A percentile compares a stretch with the other conserved stretches of the same genome.
Evolutionary conservation across 1,140 invertebrate species (phyloP).

Genomic region (Plodia interpunctella): DNA sequence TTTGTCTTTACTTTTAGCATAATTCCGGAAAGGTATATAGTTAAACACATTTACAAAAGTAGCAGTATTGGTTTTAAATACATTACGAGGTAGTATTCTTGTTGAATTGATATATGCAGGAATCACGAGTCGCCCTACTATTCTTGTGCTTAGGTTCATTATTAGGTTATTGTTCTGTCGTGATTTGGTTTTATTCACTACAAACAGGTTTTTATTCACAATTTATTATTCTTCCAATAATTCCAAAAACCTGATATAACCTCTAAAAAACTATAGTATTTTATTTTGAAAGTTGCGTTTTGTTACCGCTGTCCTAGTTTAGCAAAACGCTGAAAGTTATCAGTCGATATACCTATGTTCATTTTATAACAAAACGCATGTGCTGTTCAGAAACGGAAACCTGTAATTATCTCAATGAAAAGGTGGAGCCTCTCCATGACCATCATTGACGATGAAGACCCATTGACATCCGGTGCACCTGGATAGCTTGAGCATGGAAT

Average conservation of each 20-base stretch:
- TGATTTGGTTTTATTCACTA: too few species aligned
- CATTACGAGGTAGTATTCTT: slow-evolving; percentile 27
- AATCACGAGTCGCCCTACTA: slow-evolving; percentile 41
- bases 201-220: too few species aligned
- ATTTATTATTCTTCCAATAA: too few species aligned
- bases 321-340: neutral
- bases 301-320: neutral
- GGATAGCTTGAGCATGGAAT: too few species aligned
- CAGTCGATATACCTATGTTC: too few species aligned
- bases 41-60: slow-evolving; percentile 29
- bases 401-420: too few species aligned
- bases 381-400: too few species aligned
- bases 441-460: too few species aligned
- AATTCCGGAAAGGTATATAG: slow-evolving; percentile 42
- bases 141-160: slow-evolving; percentile 20
- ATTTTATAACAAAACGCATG: too few species aligned
- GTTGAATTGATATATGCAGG: slow-evolving; percentile 37
- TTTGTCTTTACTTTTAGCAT: slow-evolving; percentile 78
- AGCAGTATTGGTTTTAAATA: slow-evolving; percentile 23
- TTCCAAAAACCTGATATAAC: too few species aligned
- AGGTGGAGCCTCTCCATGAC: too few species aligned
- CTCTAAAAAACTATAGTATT: neutral
- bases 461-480: too few species aligned
- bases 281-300: neutral
- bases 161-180: neutral